Evolutionary conservation across 2,113 vertebrate genomes (phyloP), one percentile per base, ranked within the genome.

Genomic region (Limnothrissa miodon): DNA sequence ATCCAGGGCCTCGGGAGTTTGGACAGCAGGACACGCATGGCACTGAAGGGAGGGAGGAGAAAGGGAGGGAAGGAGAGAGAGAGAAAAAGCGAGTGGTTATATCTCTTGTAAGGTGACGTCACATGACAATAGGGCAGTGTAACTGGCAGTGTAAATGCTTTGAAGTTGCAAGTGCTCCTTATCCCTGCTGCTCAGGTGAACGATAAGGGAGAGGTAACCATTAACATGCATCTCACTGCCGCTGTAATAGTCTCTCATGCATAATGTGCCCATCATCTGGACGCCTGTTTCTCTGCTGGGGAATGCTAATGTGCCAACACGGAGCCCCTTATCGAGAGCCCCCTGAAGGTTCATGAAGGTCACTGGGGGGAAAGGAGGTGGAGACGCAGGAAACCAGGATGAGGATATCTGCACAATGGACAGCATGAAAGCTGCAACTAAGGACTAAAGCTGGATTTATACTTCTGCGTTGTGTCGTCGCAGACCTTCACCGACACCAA

Each of bases 1-100:
- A 99, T 99, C 98, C 98, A 99, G 0, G 98, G 98, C 82, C 98
- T 93, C 9, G 98, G 98, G 87, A 99, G 92, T 91, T 99, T 99
- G 86, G 98, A 99, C 4, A 99, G 92, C 88, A 99, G 93, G 45
- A 99, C 97, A 4, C 98, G 96, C 98, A 99, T 99, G 84, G 98
- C 98, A 89, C 98, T 99, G 93, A 8, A 62, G 33, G 29, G 81
- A 53, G 2, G n/a, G 25, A 29, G 59, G 45, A 17, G 7, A 45
- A n/a, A 21, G 21, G 21, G 21, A 5, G 8, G 29, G 80, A 59
- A 39, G 36, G n/a, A 33, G 36, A 74, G 19, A n/a, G 29, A 33
- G n/a, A 74, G 39, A 21, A 44, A 23, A 23, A 53, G 6, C n/a
- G 15, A 39, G 23, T 13, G 21, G 59, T 66, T 33, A 66, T 29